These are phyloP conservation scores for Drosophila lacteicornis DNA, from an alignment of 1,140 invertebrate genomes.

Conservation along the genomic window DNA sequence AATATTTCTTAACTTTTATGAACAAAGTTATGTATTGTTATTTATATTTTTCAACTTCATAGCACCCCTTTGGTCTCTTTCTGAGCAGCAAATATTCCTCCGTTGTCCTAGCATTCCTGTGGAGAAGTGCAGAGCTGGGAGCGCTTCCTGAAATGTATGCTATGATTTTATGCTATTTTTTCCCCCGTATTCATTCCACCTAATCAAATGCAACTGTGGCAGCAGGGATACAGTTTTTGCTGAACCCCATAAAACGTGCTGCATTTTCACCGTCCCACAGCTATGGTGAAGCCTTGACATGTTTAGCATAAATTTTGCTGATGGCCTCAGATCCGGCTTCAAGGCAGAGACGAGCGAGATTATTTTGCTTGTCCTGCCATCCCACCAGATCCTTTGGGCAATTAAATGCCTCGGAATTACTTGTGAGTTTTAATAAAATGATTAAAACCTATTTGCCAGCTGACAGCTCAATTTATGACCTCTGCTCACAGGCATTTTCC, in stretches of 20 bases:
- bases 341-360: conserved; percentile 17
- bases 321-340: conserved; percentile 23
- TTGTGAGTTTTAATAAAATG: conserved; percentile 67
- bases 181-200: conserved; percentile 5
- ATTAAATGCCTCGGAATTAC: conserved; percentile 51
- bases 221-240: conserved; percentile 45
- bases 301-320: conserved; percentile 58
- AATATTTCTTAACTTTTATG: too few species aligned
- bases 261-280: conserved; percentile 5
- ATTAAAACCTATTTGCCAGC: conserved; percentile 75
- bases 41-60: too few species aligned
- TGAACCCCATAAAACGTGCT: conserved; percentile 54
- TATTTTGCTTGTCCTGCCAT: conserved; percentile 26
- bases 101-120: not conserved
- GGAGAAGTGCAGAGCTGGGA: not conserved
- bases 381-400: conserved; percentile 15
- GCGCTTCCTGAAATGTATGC: conserved; percentile 36
- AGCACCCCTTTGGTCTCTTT: too few species aligned
- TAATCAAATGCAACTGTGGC: conserved; percentile 62
- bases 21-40: too few species aligned
- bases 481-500: conserved; percentile 59
- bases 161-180: conserved; percentile 32
- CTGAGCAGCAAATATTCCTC: not conserved
- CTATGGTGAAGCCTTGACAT: conserved; percentile 31
- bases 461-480: conserved; percentile 78